Base-by-base conservation (phyloP, 1,140 invertebrate genomes). In the Eriosoma lanigerum region DNA sequence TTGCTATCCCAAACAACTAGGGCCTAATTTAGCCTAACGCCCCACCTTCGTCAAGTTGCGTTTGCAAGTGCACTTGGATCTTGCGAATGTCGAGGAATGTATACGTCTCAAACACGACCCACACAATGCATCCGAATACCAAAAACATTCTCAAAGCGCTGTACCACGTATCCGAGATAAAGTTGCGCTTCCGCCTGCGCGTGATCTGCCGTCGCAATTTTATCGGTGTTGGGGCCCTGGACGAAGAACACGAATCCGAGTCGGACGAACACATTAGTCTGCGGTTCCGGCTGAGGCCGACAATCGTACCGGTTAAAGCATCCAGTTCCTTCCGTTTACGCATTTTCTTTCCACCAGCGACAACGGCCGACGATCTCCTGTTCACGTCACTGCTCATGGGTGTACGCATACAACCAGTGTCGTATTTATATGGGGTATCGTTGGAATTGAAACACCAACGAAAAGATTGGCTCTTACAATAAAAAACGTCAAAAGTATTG, bases 11-110 rank as follows among this genome's bases (percentile, higher is more conserved):
- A 17, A 5, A 24, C 26, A n/a, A n/a, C 13, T 29, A 0, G 4
- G 24, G 24, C 24, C 21, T 10, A 0, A 13, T 21, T 24, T 4
- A 13, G 21, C 24, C 26, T 6, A 0, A 76, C n/a, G 12, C 56
- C 72, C 72, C 85, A 91, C 91, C 90, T 91, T 90, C 88, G 84
- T 92, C 90, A 84, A 92, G 88, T 84, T 91, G 89, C 58, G 86
- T 88, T 82, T 90, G 87, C 9, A 92, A 87, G 10, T 88, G 89
- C 13, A 89, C 88, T 73, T 91, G 88, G 85, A 91, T 90, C 81
- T 91, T 87, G 82, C 90, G 87, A 44, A 91, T 89, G 83, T 92
- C 90, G 48, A 91, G 89, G 84, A 91, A 91, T 5, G 91, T 86
- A 90, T 90, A 92, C 81, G 91, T 87, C 52, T 91, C 88, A 54